Evolutionary conservation across 2,888 invertebrate species (phyloP), one percentile per base, ranked within the genome.

Genomic region (Arctia plantaginis): DNA sequence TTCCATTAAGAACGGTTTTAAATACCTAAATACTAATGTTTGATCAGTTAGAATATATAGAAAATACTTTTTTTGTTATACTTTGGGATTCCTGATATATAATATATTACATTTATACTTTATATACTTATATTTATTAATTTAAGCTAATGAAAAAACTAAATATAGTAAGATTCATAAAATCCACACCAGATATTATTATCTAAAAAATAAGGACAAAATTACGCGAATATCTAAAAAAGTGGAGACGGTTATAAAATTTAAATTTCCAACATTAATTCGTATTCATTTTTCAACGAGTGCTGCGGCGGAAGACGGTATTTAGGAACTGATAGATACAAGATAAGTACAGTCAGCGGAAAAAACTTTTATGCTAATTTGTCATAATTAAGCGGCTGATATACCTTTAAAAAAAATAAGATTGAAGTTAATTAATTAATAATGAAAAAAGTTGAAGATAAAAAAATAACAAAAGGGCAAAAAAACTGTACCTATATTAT

Each of bases 211-310:
- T n/a, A 51, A 51, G n/a, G 68, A 23, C 13, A 51, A 69, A 59
- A 66, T 51, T 33, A 69, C 72, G 79, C 71, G 81, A 85, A 86
- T 86, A 82, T 85, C 78, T 75, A 78, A 85, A 80, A 86, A 83
- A 84, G 81, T 83, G 82, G 80, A 79, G 76, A 79, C 82, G 81
- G 87, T 86, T 87, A 82, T 86, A 82, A 88, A 87, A 89, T 89
- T 89, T 88, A 90, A 90, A 89, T 90, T 90, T 86, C 80, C 81
- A 81, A 84, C 90, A 90, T 90, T 90, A 90, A 91, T 91, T 89
- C 82, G 82, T 86, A 85, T 88, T 86, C 86, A 89, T 91, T 91
- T 91, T 89, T 89, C 88, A 89, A 83, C 79, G 83, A 84, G 78
- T 74, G 71, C 77, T 80, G 77, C 75, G 76, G 70, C 72, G 69